Evolutionary conservation across 2,113 vertebrate genomes (phyloP).

Genomic region (Osmerus mordax): DNA sequence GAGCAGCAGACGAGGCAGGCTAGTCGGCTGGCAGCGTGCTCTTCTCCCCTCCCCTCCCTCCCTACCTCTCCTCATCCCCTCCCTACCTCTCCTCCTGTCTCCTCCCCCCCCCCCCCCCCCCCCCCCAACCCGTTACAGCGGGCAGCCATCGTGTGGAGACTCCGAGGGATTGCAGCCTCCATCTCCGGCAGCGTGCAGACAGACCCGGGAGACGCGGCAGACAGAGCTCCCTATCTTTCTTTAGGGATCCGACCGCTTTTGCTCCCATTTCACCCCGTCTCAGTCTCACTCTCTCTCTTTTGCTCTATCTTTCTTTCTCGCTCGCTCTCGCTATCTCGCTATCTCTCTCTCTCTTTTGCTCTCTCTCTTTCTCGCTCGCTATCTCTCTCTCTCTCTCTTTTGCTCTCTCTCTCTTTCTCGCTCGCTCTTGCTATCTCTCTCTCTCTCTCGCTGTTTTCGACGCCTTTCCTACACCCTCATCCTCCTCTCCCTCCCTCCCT

Average conservation of each 20-base stretch:
- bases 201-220: not conserved
- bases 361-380: too few relatives aligned
- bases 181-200: conserved; percentile 46
- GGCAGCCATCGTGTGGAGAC: conserved; percentile 80
- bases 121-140: conserved; percentile 39
- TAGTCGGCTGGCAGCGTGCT: conserved; percentile 1
- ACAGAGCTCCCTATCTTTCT: conserved; percentile 30
- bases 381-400: conserved; percentile 18
- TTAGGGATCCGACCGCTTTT: conserved; percentile 29
- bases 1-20: not conserved
- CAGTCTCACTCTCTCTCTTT: not conserved
- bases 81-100: conserved; percentile 19
- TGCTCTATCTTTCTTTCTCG: not conserved
- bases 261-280: conserved; percentile 18
- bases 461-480: conserved; percentile 35
- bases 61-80: not conserved
- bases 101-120: not conserved
- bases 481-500: conserved; percentile 39
- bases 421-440: not conserved
- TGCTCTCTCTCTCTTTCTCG: not conserved
- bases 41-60: conserved; percentile 15
- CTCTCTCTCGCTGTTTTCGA: conserved; percentile 49
- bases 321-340: too few relatives aligned
- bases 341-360: too few relatives aligned
- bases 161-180: conserved; percentile 63